Conservation (phyloP, 2,888 invertebrate species). For the Morpho achilles region DNA sequence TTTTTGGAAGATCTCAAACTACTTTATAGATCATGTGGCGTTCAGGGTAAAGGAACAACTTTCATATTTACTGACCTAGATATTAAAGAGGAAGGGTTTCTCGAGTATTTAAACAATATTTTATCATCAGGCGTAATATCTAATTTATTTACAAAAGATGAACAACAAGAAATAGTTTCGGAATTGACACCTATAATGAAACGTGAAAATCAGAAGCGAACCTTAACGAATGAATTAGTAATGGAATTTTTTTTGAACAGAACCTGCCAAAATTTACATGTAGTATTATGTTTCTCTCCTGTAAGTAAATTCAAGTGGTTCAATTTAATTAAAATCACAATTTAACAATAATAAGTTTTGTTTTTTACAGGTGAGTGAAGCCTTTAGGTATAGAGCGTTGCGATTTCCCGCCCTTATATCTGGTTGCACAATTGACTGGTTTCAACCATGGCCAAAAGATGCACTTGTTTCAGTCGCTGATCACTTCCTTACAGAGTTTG, state of each 20-base stretch:
- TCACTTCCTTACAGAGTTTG: slow-evolving; percentile 93
- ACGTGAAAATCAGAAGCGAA: slow-evolving; percentile 93
- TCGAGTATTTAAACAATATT: slow-evolving; percentile 97
- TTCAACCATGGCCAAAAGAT: slow-evolving; percentile 98
- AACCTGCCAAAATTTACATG: slow-evolving; percentile 95
- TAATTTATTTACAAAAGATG: slow-evolving; percentile 96
- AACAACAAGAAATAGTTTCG: slow-evolving; percentile 95
- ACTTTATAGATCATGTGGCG: slow-evolving; percentile 94
- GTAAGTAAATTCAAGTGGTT: slow-evolving; percentile 70
- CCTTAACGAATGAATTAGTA: slow-evolving; percentile 92
- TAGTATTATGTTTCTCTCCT: slow-evolving; percentile 97
- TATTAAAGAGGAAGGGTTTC: slow-evolving; percentile 97
- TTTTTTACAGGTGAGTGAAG: slow-evolving; percentile 90
- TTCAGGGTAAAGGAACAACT: slow-evolving; percentile 97
- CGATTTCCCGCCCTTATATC: slow-evolving; percentile 97
- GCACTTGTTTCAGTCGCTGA: slow-evolving; percentile 95
- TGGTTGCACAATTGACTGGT: slow-evolving; percentile 99
- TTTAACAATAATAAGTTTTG: background rate
- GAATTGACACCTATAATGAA: slow-evolving; percentile 96
- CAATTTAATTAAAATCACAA: slow-evolving; percentile 2
- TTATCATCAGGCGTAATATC: slow-evolving; percentile 96
- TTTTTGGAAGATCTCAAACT: slow-evolving; percentile 96
- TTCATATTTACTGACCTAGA: slow-evolving; percentile 98
- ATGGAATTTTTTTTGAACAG: slow-evolving; percentile 96
- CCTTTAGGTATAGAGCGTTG: slow-evolving; percentile 93